These are phyloP conservation scores for Smittia sp. DNA, from an alignment of 2,888 invertebrate species.

Conservation along the genomic window DNA sequence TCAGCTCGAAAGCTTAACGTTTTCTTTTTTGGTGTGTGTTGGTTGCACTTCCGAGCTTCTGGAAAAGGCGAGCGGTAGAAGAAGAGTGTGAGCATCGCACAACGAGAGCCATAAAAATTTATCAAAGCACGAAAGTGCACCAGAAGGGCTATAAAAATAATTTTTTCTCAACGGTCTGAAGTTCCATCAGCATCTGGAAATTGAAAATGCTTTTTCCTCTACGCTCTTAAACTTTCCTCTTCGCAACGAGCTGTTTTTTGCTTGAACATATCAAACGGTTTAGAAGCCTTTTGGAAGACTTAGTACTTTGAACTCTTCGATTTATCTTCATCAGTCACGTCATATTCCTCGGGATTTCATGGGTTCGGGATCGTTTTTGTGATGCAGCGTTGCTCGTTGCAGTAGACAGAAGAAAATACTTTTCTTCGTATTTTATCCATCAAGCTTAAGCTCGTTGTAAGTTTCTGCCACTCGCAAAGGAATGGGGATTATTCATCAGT, in stretches of 20 bases:
- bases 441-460: background rate
- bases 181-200: constrained; percentile 30
- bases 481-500: no score
- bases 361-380: background rate
- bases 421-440: background rate
- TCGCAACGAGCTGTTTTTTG: no score
- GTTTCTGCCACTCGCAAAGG: background rate
- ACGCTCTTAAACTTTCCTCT: no score
- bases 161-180: constrained; percentile 18
- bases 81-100: background rate
- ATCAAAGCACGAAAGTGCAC: constrained; percentile 35
- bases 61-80: background rate
- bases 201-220: constrained; percentile 20
- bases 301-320: no score
- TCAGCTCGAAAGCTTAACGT: background rate
- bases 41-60: background rate
- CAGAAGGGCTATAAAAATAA: constrained; percentile 41
- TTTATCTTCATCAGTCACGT: background rate
- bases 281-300: no score
- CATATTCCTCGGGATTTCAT: background rate
- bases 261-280: no score
- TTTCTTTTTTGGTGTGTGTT: background rate
- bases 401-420: background rate
- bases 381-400: background rate
- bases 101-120: constrained; percentile 37